Conservation (phyloP, 2,888 invertebrate genomes). For the Philereme vetulata region DNA sequence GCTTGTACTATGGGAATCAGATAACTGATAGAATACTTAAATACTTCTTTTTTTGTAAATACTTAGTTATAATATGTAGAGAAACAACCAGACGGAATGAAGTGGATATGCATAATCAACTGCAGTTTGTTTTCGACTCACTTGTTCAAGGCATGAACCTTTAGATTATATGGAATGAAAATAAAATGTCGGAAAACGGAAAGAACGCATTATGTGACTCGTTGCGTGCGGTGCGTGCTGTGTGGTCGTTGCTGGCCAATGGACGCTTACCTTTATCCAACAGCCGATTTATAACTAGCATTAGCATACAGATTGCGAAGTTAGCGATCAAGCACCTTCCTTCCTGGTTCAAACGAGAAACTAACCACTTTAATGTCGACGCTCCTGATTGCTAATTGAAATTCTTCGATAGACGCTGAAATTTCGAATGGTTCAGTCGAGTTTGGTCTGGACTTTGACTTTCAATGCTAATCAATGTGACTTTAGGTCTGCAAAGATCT, state of each 20-base stretch:
- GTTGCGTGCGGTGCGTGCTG: constrained; percentile 8
- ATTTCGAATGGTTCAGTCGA: constrained; percentile 13
- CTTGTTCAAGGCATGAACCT: no score
- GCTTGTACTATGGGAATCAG: no score
- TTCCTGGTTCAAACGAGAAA: constrained; percentile 29
- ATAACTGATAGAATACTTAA: no score
- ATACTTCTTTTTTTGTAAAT: no score
- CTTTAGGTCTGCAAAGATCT: constrained; percentile 1
- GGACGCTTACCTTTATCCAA: constrained; percentile 14
- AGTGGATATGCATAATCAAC: no score
- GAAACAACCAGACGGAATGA: no score
- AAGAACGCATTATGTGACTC: not conserved
- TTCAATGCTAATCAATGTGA: constrained; percentile 10
- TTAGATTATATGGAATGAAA: no score
- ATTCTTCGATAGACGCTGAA: constrained; percentile 23
- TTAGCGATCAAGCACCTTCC: constrained; percentile 50
- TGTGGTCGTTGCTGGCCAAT: constrained; percentile 1
- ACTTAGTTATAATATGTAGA: no score
- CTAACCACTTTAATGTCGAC: constrained; percentile 33
- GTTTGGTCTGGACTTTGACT: constrained; percentile 8
- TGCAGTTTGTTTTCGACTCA: no score
- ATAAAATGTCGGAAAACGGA: no score
- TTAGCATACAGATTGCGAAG: constrained; percentile 78
- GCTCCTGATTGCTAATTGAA: constrained; percentile 34
- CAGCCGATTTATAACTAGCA: constrained; percentile 57